Evolutionary conservation across 1,140 invertebrate genomes (phyloP).

Genomic region (Magallana angulata): DNA sequence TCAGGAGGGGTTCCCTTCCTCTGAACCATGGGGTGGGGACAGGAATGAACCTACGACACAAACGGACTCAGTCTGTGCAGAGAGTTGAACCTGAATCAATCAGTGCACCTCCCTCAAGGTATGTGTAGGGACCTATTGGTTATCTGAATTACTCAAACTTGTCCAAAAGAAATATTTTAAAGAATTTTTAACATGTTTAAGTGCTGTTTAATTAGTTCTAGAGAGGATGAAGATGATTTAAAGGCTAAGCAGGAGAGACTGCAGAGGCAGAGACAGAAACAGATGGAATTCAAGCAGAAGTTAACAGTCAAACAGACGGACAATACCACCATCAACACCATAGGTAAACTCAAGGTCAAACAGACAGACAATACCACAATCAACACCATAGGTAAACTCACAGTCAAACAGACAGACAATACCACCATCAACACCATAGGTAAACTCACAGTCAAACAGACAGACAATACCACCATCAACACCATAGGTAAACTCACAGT

Average conservation of each 20-base stretch:
- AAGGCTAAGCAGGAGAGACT: slow-evolving; percentile 65
- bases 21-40: neutral
- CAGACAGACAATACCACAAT: too few species aligned
- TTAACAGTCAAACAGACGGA: slow-evolving; percentile 49
- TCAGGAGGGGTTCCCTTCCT: slow-evolving; percentile 49
- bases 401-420: too few species aligned
- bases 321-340: slow-evolving; percentile 42
- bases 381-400: too few species aligned
- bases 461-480: too few species aligned
- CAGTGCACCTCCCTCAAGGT: neutral
- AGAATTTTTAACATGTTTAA: neutral
- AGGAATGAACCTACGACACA: slow-evolving; percentile 44
- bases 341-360: slow-evolving; percentile 13
- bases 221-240: slow-evolving; percentile 56
- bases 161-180: neutral
- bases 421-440: too few species aligned
- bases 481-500: too few species aligned
- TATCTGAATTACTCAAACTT: neutral
- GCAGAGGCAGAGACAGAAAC: slow-evolving; percentile 68
- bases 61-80: slow-evolving; percentile 56
- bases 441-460: too few species aligned
- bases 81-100: slow-evolving; percentile 53
- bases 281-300: slow-evolving; percentile 71
- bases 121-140: neutral
- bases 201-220: neutral